phyloP scores from a whole-genome alignment of 1,140 invertebrate genomes.

The Hylaeus anthracinus region DNA sequence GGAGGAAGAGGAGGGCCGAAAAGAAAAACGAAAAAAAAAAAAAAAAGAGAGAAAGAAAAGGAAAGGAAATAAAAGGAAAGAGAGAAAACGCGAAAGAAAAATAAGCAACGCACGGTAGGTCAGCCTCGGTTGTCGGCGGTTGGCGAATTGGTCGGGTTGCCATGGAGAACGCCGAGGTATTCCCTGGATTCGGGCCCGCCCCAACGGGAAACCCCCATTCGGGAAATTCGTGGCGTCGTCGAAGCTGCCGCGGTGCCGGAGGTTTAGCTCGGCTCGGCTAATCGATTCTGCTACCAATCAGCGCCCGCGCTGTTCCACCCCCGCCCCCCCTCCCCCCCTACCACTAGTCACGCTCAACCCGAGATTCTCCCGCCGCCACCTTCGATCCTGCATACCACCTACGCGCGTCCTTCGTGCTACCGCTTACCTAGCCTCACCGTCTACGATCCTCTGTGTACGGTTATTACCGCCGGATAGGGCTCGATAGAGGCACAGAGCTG shows the following conservation, averaged over 20 bases:
- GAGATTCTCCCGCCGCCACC: constrained; percentile 18
- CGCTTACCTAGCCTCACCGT: constrained; percentile 15
- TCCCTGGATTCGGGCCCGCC: constrained; percentile 74
- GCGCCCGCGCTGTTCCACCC: constrained; percentile 64
- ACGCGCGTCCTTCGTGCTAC: constrained; percentile 15
- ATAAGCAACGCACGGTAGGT: constrained; percentile 65
- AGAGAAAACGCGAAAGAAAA: constrained; percentile 34
- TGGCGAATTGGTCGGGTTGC: constrained; percentile 78
- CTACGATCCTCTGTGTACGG: constrained; percentile 10
- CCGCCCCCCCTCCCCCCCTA: constrained; percentile 21
- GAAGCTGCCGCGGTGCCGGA: constrained; percentile 71
- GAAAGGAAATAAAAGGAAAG: constrained; percentile 21
- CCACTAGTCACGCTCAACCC: constrained; percentile 41
- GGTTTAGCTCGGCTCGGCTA: constrained; percentile 74
- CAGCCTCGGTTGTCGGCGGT: constrained; percentile 75
- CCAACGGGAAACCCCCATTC: constrained; percentile 76
- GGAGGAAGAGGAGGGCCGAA: neutral
- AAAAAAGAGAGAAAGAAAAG: neutral
- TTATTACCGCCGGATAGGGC: constrained; percentile 15
- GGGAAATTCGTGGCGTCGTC: constrained; percentile 77
- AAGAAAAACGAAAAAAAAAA: constrained; percentile 29
- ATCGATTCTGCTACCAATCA: constrained; percentile 78
- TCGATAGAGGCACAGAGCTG: constrained; percentile 5
- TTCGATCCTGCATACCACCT: neutral
- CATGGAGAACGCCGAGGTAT: constrained; percentile 74